A percentile compares a stretch with the other conserved stretches of the same genome.
phyloP scores from a whole-genome alignment of 2,797 vertebrate genomes.

The Discoglossus pictus region DNA sequence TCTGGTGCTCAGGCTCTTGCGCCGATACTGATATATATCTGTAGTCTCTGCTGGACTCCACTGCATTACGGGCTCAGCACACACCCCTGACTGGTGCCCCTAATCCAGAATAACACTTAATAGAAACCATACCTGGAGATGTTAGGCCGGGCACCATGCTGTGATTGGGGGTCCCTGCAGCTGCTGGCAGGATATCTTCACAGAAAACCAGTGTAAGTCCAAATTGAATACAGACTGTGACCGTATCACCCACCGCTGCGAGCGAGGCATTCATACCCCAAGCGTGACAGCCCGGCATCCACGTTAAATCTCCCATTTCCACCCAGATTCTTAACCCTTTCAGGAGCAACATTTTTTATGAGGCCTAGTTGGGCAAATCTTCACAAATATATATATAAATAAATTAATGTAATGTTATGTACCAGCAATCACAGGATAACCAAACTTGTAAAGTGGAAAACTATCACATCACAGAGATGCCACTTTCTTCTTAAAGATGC shows the following conservation, averaged over 20 bases:
- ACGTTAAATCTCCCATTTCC: slow-evolving; percentile 28
- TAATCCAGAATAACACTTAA: slow-evolving; percentile 49
- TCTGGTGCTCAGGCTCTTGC: too few species aligned
- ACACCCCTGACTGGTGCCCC: slow-evolving; percentile 43
- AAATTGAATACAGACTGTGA: slow-evolving; percentile 52
- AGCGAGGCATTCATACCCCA: slow-evolving; percentile 40
- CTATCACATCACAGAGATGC: too few species aligned
- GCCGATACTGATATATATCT: slow-evolving; percentile 41
- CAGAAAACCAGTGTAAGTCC: slow-evolving; percentile 45
- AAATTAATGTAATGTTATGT: too few species aligned
- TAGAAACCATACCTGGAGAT: slow-evolving; percentile 50
- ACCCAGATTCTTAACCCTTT: slow-evolving; percentile 32
- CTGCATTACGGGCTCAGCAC: slow-evolving; percentile 33
- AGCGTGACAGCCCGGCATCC: slow-evolving; percentile 36
- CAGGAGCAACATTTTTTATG: background rate
- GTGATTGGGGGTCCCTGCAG: slow-evolving; percentile 45
- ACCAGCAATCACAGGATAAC: too few species aligned
- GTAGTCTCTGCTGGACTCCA: slow-evolving; percentile 24
- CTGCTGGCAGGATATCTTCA: slow-evolving; percentile 48
- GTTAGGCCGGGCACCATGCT: slow-evolving; percentile 43
- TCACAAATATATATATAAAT: too few species aligned
- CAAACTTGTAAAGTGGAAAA: too few species aligned
- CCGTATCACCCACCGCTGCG: slow-evolving; percentile 44
- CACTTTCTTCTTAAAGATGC: too few species aligned
- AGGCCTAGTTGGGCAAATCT: too few species aligned